Evolutionary conservation across 1,140 invertebrate species (phyloP).

Genomic region (Drosophila lowei): DNA sequence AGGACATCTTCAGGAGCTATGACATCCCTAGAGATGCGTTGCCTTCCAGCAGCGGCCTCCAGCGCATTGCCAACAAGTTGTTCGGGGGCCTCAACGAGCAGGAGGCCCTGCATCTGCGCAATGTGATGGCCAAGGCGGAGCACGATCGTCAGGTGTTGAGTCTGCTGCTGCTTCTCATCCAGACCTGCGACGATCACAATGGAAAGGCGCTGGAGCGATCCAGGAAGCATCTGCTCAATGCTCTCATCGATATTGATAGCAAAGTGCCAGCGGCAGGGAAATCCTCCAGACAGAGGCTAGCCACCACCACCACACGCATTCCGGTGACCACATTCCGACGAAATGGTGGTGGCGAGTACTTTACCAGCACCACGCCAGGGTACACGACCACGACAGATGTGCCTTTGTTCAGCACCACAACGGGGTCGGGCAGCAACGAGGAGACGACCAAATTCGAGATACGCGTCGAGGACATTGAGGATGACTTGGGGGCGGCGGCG

Average conservation of each 20-base stretch:
- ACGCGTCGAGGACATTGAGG: slow-evolving; percentile 74
- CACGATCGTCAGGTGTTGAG: slow-evolving; percentile 89
- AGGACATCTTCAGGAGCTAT: slow-evolving; percentile 76
- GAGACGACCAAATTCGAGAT: slow-evolving; percentile 81
- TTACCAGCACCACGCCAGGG: slow-evolving; percentile 62
- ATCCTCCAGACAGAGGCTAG: slow-evolving; percentile 66
- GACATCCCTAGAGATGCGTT: slow-evolving; percentile 71
- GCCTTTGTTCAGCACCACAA: slow-evolving; percentile 57
- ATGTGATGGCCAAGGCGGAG: slow-evolving; percentile 91
- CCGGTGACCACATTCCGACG: slow-evolving; percentile 73
- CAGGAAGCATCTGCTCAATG: slow-evolving; percentile 86
- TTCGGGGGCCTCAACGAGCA: slow-evolving; percentile 90
- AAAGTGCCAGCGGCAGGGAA: slow-evolving; percentile 82
- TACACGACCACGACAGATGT: slow-evolving; percentile 67
- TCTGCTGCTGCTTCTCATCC: slow-evolving; percentile 89
- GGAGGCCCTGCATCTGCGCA: slow-evolving; percentile 89
- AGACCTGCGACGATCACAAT: slow-evolving; percentile 89
- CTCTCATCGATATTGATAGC: slow-evolving; percentile 85
- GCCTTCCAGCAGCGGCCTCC: slow-evolving; percentile 84
- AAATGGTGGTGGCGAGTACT: slow-evolving; percentile 41
- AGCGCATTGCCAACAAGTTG: slow-evolving; percentile 88
- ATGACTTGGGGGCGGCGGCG: slow-evolving; percentile 25
- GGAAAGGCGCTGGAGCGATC: slow-evolving; percentile 87
- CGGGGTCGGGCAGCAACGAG: slow-evolving; percentile 57
- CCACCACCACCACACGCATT: slow-evolving; percentile 65